A percentile compares a stretch with the other conserved stretches of the same genome.
phyloP scores from a whole-genome alignment of 1,140 invertebrate genomes.

The Protaetia brevitarsis region DNA sequence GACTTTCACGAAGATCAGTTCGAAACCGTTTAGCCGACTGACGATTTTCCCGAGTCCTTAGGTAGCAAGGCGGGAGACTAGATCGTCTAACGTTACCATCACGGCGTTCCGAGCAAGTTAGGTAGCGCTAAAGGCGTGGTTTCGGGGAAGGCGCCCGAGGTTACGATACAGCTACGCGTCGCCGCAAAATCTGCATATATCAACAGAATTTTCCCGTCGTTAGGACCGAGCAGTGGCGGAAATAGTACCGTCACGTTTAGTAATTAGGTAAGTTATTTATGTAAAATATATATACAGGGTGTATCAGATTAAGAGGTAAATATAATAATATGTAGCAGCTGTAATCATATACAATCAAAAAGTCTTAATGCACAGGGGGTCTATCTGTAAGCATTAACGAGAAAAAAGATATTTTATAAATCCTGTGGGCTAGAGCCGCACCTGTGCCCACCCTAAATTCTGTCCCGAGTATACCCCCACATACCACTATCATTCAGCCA shows the following conservation, averaged over 20 bases:
- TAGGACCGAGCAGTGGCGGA: constrained; percentile 47
- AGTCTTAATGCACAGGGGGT: too few relatives aligned
- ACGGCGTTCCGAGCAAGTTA: constrained; percentile 27
- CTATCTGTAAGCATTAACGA: too few relatives aligned
- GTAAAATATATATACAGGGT: too few relatives aligned
- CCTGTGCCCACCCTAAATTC: too few relatives aligned
- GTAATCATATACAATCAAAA: too few relatives aligned
- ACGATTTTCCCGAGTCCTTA: too few relatives aligned
- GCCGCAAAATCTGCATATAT: constrained; percentile 50
- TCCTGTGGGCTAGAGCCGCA: too few relatives aligned
- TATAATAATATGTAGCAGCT: too few relatives aligned
- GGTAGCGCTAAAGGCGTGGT: not conserved
- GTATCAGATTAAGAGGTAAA: too few relatives aligned
- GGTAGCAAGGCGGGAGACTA: not conserved
- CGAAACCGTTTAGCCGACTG: constrained; percentile 31
- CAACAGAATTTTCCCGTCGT: constrained; percentile 64
- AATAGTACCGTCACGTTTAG: constrained; percentile 40
- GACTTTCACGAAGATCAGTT: constrained; percentile 38
- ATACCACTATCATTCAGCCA: too few relatives aligned
- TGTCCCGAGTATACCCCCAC: too few relatives aligned
- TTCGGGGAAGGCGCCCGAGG: constrained; percentile 34
- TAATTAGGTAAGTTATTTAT: constrained; percentile 42
- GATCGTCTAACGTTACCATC: constrained; percentile 39
- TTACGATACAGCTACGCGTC: constrained; percentile 44
- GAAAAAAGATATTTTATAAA: too few relatives aligned